Base-by-base conservation (phyloP, 2,113 vertebrate species). In the Lepidothrix coronata region DNA sequence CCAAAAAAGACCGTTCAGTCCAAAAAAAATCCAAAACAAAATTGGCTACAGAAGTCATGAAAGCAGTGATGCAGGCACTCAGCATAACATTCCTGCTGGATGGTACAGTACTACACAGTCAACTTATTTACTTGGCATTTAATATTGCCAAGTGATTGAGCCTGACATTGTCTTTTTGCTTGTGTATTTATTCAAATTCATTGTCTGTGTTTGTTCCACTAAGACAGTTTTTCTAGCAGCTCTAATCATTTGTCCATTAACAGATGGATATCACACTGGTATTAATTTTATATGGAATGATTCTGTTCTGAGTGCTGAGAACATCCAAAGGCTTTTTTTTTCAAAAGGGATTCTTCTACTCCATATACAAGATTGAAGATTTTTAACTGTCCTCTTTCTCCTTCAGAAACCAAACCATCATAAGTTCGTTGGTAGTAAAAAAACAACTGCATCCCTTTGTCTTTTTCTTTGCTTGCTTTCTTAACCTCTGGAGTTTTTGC, bases 191-290 rank as follows among this genome's bases (percentile, higher is more conserved):
- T 95, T 93, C 92, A 91, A 70, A 82, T 88, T 85, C 39, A 90
- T 93, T 94, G 70, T 94, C 87, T 94, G n/a, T 95, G 92, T 96
- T 96, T 96, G 95, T 97, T 96, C 76, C 43, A 82, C 85, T 94
- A 88, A 81, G 61, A 62, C 85, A 55, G 31, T 79, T 96, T 89
- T 91, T 93, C 88, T 93, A 84, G 80, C 76, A 71, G 59, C 90
- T 94, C 85, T 88, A 94, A 95, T 95, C 33, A 0, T 89, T 91
- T 77, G 37, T 95, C 97, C 11, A 2, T 92, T 90, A 91, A 78
- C 82, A 96, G 88, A 93, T 96, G 91, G 92, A 95, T 97, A 97
- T 91, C 86, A 80, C 58, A 76, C 74, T 97, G 88, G 72, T 86
- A 96, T 96, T 97, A 97, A 93, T 97, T 95, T 93, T 89, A 91